Evolutionary conservation across 2,797 vertebrate species (phyloP).

Genomic region (Distichodus sexfasciatus): DNA sequence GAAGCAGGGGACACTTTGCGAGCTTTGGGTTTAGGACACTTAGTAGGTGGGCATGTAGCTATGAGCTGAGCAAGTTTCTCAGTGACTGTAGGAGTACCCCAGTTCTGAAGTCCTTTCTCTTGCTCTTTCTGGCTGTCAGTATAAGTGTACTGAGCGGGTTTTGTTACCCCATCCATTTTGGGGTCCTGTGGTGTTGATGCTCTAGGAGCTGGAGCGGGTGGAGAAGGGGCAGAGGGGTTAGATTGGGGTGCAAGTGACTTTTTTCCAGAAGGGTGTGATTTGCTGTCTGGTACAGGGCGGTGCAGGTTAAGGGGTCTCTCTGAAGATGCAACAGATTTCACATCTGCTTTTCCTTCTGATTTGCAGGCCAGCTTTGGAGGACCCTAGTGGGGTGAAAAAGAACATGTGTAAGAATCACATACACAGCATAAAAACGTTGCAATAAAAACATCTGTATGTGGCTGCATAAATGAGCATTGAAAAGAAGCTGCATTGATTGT

Average conservation of each 20-base stretch:
- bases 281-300: slow-evolving; percentile 68
- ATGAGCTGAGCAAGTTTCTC: slow-evolving; percentile 96
- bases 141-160: slow-evolving; percentile 67
- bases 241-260: slow-evolving; percentile 65
- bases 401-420: not conserved
- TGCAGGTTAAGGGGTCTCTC: slow-evolving; percentile 78
- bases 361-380: slow-evolving; percentile 75
- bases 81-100: slow-evolving; percentile 88
- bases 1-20: slow-evolving; percentile 64
- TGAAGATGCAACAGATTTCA: slow-evolving; percentile 59
- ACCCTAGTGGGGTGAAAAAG: slow-evolving; percentile 57
- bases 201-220: slow-evolving; percentile 61
- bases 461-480: not conserved
- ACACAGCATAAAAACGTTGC: no score
- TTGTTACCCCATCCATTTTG: slow-evolving; percentile 63
- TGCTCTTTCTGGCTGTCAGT: slow-evolving; percentile 73
- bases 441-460: no score
- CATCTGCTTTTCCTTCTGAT: slow-evolving; percentile 72
- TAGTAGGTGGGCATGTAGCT: slow-evolving; percentile 92
- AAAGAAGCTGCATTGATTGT: no score
- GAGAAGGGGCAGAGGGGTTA: slow-evolving; percentile 46
- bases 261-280: slow-evolving; percentile 72
- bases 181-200: slow-evolving; percentile 63
- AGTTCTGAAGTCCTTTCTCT: slow-evolving; percentile 81
- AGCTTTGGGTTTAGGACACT: slow-evolving; percentile 89